Conservation (phyloP, 2,797 vertebrate genomes). For the Oreortyx pictus region DNA sequence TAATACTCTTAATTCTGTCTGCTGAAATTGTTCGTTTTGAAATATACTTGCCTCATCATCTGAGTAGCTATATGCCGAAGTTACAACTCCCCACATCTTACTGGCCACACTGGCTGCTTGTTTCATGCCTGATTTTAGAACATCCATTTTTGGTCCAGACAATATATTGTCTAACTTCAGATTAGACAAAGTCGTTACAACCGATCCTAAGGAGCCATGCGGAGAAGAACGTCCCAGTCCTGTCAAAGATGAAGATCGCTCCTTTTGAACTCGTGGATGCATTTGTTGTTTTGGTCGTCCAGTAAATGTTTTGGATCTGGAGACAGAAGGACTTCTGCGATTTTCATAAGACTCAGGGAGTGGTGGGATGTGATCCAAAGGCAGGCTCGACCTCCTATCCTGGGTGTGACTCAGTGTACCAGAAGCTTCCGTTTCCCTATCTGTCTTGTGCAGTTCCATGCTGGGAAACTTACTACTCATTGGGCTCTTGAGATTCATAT, state of each 20-base stretch:
- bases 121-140: constrained; percentile 94
- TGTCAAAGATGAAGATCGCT: constrained; percentile 86
- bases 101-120: constrained; percentile 95
- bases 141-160: constrained; percentile 95
- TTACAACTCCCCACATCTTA: constrained; percentile 93
- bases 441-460: constrained; percentile 89
- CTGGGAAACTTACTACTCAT: constrained; percentile 89
- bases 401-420: constrained; percentile 37
- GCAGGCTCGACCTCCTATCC: constrained; percentile 92
- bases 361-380: constrained; percentile 76
- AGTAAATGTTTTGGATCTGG: constrained; percentile 91
- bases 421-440: constrained; percentile 43
- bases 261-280: constrained; percentile 71
- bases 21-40: not conserved
- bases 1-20: not conserved
- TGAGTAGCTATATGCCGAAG: constrained; percentile 91
- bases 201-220: constrained; percentile 90
- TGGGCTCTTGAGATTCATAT: constrained; percentile 93
- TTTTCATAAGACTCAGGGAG: constrained; percentile 58
- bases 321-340: constrained; percentile 85
- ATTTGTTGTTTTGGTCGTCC: constrained; percentile 83
- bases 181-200: constrained; percentile 91
- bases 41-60: constrained; percentile 91
- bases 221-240: constrained; percentile 89
- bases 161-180: constrained; percentile 94